Base-by-base conservation (phyloP, 2,113 vertebrate genomes). In the Pyxicephalus adspersus region DNA sequence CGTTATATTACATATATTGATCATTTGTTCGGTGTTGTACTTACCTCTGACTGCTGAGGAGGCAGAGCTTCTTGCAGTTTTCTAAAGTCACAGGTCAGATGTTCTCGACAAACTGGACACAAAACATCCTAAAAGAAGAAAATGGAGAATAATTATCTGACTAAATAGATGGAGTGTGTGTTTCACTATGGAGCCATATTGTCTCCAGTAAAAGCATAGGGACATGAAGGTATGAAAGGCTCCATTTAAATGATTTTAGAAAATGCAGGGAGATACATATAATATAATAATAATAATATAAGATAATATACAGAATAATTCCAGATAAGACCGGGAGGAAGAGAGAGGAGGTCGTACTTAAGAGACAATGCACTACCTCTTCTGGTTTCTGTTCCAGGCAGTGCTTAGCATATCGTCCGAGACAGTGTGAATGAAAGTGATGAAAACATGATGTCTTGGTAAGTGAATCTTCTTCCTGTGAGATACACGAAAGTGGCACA, bases 391-490 rank as follows among this genome's bases (percentile, higher is more conserved):
- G 91, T 55, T 94, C 88, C 83, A 91, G 86, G 85, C 96, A 95
- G 87, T 98, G 95, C 81, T 94, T 89, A 84, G 91, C 91, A 0
- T 98, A 98, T 67, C 95, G 94, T 2, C 96, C 97, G 75, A 99
- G 92, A 85, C 97, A 99, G 89, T 96, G 95, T 3, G 96, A 98
- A 85, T 98, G 97, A 86, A 99, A 98, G 83, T 98, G 96, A 89
- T 98, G 97, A 85, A 98, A 99, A 88, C 97, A 99, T 75, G 90
- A 89, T 0, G 97, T 99, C 89, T 97, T 98, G 13, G 95, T 97
- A 86, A 98, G 97, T 2, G 90, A 91, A 84, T 99, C 97, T 5
- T 91, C 94, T 57, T 97, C 97, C 97, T 99, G 86, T 2, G 60
- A 52, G 52, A 26, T 22, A 66, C 15, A 7, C n/a, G 6, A 38